These are phyloP conservation scores for Tetramorium bicarinatum DNA, from an alignment of 2,888 invertebrate species.

Conservation along the genomic window DNA sequence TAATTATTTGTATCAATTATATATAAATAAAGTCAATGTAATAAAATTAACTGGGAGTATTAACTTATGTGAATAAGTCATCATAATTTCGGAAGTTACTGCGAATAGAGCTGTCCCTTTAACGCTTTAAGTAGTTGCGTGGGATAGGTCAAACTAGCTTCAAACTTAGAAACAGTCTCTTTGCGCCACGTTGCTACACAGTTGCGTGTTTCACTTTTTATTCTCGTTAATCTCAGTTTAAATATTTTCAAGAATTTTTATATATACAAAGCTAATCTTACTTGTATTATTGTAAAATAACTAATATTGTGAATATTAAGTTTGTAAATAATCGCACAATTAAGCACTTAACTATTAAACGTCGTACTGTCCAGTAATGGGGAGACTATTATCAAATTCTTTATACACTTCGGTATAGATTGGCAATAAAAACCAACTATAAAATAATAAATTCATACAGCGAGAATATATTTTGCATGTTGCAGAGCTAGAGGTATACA, in stretches of 20 bases:
- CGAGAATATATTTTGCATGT: constrained; percentile 12
- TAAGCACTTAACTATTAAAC: neutral
- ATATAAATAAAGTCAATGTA: neutral
- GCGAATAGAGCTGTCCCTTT: constrained; percentile 25
- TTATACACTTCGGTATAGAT: neutral
- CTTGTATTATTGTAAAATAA: neutral
- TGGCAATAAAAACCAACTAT: constrained; percentile 7
- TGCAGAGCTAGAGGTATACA: constrained; percentile 49
- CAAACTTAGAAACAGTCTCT: constrained; percentile 27
- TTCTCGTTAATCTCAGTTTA: constrained; percentile 11
- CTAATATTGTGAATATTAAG: neutral
- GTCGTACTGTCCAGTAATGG: constrained; percentile 25
- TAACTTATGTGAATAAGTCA: neutral
- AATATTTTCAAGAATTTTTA: neutral
- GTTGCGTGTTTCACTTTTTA: neutral
- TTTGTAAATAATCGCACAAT: neutral
- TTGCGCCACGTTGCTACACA: neutral
- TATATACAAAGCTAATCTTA: neutral
- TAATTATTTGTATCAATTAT: neutral
- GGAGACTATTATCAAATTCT: neutral
- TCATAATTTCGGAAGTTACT: neutral
- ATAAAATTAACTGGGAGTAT: neutral
- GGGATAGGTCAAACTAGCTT: constrained; percentile 39
- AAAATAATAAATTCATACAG: constrained; percentile 9
- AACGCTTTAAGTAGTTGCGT: constrained; percentile 41